Percentiles rank a stretch among this genome's conserved stretches.
Evolutionary conservation across 2,113 vertebrate species (phyloP).

Genomic region (Emydura subglobosa): DNA sequence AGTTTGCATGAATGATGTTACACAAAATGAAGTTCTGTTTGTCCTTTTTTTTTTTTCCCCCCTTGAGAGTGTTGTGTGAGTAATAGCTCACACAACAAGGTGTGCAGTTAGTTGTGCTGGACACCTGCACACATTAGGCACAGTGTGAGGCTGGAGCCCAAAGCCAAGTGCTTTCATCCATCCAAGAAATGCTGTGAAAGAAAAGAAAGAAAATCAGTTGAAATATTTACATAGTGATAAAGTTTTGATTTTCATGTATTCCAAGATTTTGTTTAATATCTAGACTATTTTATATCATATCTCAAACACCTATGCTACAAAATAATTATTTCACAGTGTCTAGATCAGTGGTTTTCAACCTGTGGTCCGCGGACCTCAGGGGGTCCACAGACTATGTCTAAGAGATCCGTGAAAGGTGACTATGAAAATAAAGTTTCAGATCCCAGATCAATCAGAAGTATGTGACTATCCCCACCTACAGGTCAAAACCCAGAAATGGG

Average conservation of each 20-base stretch:
- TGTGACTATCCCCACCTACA: too few species aligned
- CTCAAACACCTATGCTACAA: not conserved
- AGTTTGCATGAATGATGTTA: not conserved
- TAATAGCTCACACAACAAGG: too few species aligned
- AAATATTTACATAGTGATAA: not conserved
- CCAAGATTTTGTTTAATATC: not conserved
- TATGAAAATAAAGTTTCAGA: too few species aligned
- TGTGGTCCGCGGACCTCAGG: too few species aligned
- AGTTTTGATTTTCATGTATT: not conserved
- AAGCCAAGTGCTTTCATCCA: not conserved
- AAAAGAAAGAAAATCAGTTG: not conserved
- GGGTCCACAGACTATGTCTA: too few species aligned
- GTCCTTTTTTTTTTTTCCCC: not conserved
- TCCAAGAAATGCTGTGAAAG: not conserved
- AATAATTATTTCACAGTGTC: not conserved
- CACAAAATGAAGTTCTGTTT: not conserved
- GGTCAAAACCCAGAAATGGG: too few species aligned
- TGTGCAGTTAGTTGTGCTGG: not conserved
- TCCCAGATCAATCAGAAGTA: too few species aligned
- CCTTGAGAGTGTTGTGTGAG: not conserved
- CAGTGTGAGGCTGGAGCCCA: not conserved
- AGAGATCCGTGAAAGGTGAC: too few species aligned
- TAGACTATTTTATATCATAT: too few species aligned
- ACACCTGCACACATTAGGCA: not conserved
- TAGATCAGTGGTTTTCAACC: too few species aligned